Conservation (phyloP, 2,888 invertebrate species). For the Elgonia sp. region DNA sequence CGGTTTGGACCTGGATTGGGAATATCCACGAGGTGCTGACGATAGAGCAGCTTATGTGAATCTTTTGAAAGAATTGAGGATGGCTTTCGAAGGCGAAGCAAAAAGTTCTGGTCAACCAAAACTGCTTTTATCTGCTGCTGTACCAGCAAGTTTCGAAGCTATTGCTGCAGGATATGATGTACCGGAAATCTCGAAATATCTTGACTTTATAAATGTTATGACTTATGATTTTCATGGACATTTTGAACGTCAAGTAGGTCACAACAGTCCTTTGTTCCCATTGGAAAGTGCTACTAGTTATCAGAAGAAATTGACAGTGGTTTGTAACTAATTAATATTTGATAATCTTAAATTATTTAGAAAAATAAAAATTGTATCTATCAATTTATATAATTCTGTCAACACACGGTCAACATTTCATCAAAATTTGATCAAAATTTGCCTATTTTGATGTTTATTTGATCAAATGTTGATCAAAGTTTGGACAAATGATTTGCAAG, state of each 20-base stretch:
- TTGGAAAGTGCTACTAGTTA: slow-evolving; percentile 96
- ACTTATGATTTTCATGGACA: slow-evolving; percentile 98
- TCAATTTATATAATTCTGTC: too few species aligned
- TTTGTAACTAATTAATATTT: slow-evolving; percentile 86
- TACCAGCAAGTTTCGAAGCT: slow-evolving; percentile 97
- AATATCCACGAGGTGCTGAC: slow-evolving; percentile 95
- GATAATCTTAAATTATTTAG: too few species aligned
- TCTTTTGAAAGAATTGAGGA: slow-evolving; percentile 94
- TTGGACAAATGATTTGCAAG: too few species aligned
- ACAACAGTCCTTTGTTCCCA: slow-evolving; percentile 96
- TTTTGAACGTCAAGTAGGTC: slow-evolving; percentile 97
- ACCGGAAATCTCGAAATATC: slow-evolving; percentile 96
- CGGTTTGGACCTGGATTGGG: slow-evolving; percentile 97
- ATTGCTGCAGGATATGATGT: slow-evolving; percentile 98
- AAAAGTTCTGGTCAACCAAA: slow-evolving; percentile 94
- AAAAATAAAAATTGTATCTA: slow-evolving; percentile 86
- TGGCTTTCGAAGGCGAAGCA: slow-evolving; percentile 97
- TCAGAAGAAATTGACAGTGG: slow-evolving; percentile 97
- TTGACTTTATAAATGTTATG: slow-evolving; percentile 98
- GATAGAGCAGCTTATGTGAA: slow-evolving; percentile 95
- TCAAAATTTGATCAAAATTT: too few species aligned
- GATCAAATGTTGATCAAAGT: too few species aligned
- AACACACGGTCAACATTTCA: too few species aligned
- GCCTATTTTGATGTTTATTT: too few species aligned
- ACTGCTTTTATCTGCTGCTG: slow-evolving; percentile 94